These are phyloP conservation scores for Talpa occidentalis DNA, from an alignment of 2,113 vertebrate species.

Conservation along the genomic window DNA sequence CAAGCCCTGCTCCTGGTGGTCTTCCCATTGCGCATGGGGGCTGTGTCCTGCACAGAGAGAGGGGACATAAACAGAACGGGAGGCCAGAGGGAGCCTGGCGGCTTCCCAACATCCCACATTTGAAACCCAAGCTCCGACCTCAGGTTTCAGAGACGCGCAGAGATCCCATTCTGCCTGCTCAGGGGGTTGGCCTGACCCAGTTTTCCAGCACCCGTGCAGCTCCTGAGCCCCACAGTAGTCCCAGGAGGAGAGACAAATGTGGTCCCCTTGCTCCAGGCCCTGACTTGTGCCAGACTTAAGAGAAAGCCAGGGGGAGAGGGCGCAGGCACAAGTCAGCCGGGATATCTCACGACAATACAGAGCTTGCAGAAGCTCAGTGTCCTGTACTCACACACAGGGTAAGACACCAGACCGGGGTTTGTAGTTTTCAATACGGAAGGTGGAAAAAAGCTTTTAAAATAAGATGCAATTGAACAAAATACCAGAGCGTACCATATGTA, in stretches of 20 bases:
- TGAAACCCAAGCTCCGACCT: conserved; percentile 46
- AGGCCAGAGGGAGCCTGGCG: neutral
- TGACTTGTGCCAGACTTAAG: fast-evolving
- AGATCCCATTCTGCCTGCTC: conserved; percentile 12
- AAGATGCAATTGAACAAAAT: neutral
- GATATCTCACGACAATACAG: neutral
- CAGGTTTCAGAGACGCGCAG: conserved; percentile 13
- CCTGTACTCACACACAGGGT: neutral
- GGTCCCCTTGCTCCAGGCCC: neutral
- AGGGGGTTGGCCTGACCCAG: conserved; percentile 47
- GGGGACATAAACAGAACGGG: neutral
- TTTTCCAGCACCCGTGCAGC: neutral
- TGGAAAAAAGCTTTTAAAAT: neutral
- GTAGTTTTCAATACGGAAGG: neutral
- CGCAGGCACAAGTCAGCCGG: fast-evolving
- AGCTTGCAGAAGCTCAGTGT: neutral
- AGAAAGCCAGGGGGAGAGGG: neutral
- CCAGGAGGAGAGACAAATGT: neutral
- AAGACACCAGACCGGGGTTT: neutral
- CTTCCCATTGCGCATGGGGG: neutral
- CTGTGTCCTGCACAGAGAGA: neutral
- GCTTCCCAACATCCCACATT: neutral
- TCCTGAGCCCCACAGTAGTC: neutral
- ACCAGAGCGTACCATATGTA: neutral
- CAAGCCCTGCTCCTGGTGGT: neutral